Evolutionary conservation across 2,113 vertebrate species (phyloP), one percentile per base, ranked within the genome.

Genomic region (Cariama cristata): DNA sequence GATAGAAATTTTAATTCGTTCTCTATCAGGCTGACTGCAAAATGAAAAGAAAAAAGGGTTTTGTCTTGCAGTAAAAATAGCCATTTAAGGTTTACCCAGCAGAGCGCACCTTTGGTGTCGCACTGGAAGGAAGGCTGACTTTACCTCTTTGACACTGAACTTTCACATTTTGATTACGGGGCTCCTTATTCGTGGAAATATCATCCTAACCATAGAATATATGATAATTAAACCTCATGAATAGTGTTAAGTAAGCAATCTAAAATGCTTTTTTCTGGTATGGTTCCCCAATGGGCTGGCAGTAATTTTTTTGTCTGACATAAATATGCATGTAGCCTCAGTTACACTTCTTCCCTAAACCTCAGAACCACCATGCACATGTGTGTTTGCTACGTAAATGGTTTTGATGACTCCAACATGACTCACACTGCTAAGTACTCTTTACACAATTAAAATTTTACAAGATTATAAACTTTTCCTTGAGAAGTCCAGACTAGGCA

Each of bases 41-140:
- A 92, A 86, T 33, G 5, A 50, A 64, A 91, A 62, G 27, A 22
- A 69, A 15, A 44, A 64, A 64, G 75, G 1, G 2, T 30, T 79
- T 86, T 56, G 5, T 49, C 44, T 91, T 63, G 27, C 20, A 73
- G 27, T 67, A 96, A 56, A 68, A 93, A 64, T 8, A 52, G 5
- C 3, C 8, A 15, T 67, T 74, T 68, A 56, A 53, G 35, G 4
- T 75, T 89, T 75, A 81, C 35, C 13, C 8, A 67, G 28, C 0
- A 0, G 4, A 42, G n/a, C 11, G 12, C 4, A 20, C 8, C 8
- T 62, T 67, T 55, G 55, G 26, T 76, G 40, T 2, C 1, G 4
- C 30, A 16, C 44, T 68, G 55, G 27, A 52, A 72, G 38, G 9
- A 82, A 85, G 90, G 22, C 4, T 91, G 49, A 63, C n/a, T 76